Conservation (phyloP, 2,113 vertebrate species). For the Cervus canadensis region DNA sequence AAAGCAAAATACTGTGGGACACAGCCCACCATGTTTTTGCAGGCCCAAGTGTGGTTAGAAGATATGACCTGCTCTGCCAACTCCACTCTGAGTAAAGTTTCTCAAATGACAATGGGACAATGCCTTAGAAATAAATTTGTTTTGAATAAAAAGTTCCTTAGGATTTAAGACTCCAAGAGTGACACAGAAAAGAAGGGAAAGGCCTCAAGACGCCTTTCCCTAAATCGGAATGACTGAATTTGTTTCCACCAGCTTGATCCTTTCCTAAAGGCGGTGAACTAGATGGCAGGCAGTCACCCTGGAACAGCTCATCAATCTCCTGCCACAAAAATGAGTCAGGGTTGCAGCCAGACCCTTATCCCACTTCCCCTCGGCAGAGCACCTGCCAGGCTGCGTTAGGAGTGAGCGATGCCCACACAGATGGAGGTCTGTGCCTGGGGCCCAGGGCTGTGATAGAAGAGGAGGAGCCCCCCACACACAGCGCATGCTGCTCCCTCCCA, state of each 20-base stretch:
- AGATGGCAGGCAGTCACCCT: background rate
- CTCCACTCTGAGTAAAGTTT: background rate
- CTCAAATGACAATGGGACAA: background rate
- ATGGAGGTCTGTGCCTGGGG: rapidly evolving
- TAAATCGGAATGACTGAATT: background rate
- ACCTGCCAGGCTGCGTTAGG: slow-evolving; percentile 25
- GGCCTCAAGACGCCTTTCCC: background rate
- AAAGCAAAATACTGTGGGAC: background rate
- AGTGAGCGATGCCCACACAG: background rate
- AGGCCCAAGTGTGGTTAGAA: background rate
- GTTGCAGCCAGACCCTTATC: background rate
- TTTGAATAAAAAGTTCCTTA: background rate
- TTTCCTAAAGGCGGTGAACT: background rate
- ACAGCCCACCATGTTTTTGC: rapidly evolving
- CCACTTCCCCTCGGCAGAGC: background rate
- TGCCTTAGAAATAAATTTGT: slow-evolving; percentile 1
- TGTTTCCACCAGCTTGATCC: background rate
- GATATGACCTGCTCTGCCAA: background rate
- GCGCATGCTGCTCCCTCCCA: background rate
- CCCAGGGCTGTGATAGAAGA: background rate
- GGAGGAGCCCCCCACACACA: background rate
- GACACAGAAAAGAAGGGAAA: slow-evolving; percentile 1
- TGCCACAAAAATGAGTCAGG: background rate
- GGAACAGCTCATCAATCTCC: background rate
- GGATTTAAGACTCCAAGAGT: background rate